These are phyloP conservation scores for Tenthredo livida DNA, from an alignment of 2,888 invertebrate species.

Conservation along the genomic window DNA sequence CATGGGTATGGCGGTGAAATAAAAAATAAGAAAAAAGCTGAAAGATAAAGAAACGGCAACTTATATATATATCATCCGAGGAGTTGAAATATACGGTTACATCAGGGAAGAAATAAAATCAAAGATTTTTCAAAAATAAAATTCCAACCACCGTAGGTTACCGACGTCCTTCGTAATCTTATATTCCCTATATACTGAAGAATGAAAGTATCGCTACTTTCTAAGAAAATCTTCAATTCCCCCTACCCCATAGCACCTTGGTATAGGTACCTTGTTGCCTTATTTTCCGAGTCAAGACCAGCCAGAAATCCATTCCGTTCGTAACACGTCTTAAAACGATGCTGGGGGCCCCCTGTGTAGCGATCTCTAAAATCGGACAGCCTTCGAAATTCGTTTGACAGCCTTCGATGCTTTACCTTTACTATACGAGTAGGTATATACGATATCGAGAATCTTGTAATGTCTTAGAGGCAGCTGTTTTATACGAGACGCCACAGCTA, in stretches of 20 bases:
- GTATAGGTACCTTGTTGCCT: neutral
- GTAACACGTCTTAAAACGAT: conserved; percentile 47
- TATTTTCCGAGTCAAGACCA: conserved; percentile 5
- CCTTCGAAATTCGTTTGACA: conserved; percentile 34
- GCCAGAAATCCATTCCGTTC: conserved; percentile 25
- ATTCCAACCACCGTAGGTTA: neutral
- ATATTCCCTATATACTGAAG: neutral
- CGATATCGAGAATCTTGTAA: conserved; percentile 1
- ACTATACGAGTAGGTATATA: neutral
- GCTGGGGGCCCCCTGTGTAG: neutral
- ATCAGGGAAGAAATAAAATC: neutral
- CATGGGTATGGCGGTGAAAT: neutral
- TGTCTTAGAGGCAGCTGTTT: neutral
- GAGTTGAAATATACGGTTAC: neutral
- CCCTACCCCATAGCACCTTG: conserved; percentile 8
- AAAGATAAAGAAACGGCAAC: neutral
- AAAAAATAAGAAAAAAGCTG: neutral
- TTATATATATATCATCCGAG: neutral
- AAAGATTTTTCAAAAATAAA: conserved; percentile 18
- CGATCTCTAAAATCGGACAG: conserved; percentile 40
- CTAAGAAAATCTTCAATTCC: conserved; percentile 41
- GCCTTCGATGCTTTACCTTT: conserved; percentile 23
- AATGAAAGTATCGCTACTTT: conserved; percentile 27
- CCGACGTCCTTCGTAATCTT: conserved; percentile 21
- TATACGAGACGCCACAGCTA: neutral